These are phyloP conservation scores for Lepus timidus DNA, from an alignment of 2,113 vertebrate genomes.

Conservation along the genomic window DNA sequence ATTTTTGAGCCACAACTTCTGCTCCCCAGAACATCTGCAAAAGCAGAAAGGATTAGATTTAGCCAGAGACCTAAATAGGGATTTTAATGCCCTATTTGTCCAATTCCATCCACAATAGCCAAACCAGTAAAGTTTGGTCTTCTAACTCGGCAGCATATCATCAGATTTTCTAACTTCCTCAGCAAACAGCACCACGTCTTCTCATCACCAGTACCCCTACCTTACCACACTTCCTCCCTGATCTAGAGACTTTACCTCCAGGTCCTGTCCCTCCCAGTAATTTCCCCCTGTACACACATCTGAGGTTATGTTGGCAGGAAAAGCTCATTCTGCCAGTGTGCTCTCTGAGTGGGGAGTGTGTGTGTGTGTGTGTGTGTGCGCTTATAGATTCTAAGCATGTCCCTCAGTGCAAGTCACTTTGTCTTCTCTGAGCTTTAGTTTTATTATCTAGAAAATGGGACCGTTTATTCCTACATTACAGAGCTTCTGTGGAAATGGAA, in stretches of 20 bases:
- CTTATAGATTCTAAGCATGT: not conserved
- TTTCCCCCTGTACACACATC: not conserved
- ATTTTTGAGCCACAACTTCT: not conserved
- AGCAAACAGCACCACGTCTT: not conserved
- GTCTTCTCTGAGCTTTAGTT: not conserved
- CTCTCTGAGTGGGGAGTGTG: not conserved
- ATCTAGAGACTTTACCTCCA: not conserved
- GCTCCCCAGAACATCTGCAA: not conserved
- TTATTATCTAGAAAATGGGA: not conserved
- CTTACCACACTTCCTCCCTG: not conserved
- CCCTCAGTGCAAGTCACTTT: not conserved
- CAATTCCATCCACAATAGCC: not conserved
- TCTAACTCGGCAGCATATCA: not conserved
- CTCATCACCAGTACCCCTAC: not conserved
- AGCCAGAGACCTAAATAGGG: not conserved
- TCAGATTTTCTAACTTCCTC: not conserved
- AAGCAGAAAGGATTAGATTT: not conserved
- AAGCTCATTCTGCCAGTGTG: not conserved
- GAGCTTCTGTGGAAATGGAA: not conserved
- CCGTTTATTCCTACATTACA: not conserved
- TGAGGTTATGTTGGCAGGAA: not conserved
- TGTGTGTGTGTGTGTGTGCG: no score
- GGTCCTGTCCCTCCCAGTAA: not conserved
- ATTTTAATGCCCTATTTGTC: not conserved
- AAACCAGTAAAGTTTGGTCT: not conserved